Evolutionary conservation across 2,888 invertebrate species (phyloP), one percentile per base, ranked within the genome.

Genomic region (Eucera pruinosa): DNA sequence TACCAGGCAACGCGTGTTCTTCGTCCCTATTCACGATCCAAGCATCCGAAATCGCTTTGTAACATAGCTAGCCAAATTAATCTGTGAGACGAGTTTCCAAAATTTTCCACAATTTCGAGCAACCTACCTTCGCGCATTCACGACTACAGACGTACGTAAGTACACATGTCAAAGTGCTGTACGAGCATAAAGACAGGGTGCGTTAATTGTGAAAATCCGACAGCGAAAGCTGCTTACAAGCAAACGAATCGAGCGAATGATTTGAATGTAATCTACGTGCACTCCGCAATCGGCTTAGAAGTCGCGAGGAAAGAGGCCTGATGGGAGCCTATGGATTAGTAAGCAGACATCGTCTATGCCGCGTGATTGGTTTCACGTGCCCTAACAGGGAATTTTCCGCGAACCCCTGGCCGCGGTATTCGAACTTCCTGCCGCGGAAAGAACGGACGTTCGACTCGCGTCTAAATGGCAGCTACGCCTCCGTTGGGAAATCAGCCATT

Each of bases 401-500:
- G 50, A 43, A 4, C 30, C 45, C 43, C 45, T 39, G 48, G 20
- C 18, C 41, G 43, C 7, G 52, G 23, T 23, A 30, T 20, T 50
- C 30, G 20, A 52, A 55, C 20, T 67, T 71, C 39, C n/a, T 60
- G 52, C 64, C 48, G 58, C 52, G 52, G 69, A 64, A 68, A 48
- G 48, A 60, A 67, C 71, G 47, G 43, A 58, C 60, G 72, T 55
- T 66, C 66, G 45, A 52, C 20, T 48, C 75, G 60, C 62, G 76
- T 76, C 82, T 86, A 88, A 89, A 89, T 86, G 85, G 84, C 84
- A 88, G 87, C 90, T 83, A 83, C 77, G 78, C 69, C n/a, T 70
- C 89, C 89, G 68, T 60, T 82, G 90, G 89, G 89, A 89, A 89
- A 89, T 89, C 90, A 89, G 78, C 75, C 75, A 86, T 89, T 89